Evolutionary conservation across 2,113 vertebrate species (phyloP), one percentile per base, ranked within the genome.

Genomic region (Ochotona curzoniae): DNA sequence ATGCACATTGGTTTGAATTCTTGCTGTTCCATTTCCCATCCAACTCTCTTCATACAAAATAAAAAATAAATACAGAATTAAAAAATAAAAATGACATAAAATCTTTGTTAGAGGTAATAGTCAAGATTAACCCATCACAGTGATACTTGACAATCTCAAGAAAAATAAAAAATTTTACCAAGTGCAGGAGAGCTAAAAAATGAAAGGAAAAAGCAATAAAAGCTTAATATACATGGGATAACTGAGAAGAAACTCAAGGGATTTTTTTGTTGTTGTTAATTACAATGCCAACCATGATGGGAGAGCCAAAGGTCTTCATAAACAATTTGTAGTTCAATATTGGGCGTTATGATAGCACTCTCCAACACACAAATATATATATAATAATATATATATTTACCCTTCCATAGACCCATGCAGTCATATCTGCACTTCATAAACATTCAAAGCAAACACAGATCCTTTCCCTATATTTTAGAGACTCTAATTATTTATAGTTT

Each of bases 391-490:
- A 30, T 11, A 32, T 18, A 15, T 3, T 35, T 5, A 79, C 30
- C n/a, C 6, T 30, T 35, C 8, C 21, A 67, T 13, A 60, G 4
- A 51, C 5, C 3, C 7, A 82, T 8, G 21, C 8, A 63, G 2
- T 21, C 1, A 70, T 3, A 83, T 1, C 2, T 20, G 63, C 14
- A 8, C 6, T 61, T 7, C 7, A 76, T 13, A n/a, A 32, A 63
- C n/a, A 57, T 7, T 57, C 54, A 57, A 13, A 57, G 54, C 54
- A 57, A 17, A 57, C 54, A 57, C 12, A 2, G 12, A 30, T 49
- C 2, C 76, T 89, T 67, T 51, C 47, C 30, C 82, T 20, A 74
- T 76, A 78, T 90, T 83, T 73, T 54, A 90, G 61, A 28, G 25
- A 60, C 8, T 75, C 10, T 7, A 86, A 47, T 9, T 51, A 21